These are phyloP conservation scores for Thecophora atra DNA, from an alignment of 2,888 invertebrate species.

Conservation along the genomic window DNA sequence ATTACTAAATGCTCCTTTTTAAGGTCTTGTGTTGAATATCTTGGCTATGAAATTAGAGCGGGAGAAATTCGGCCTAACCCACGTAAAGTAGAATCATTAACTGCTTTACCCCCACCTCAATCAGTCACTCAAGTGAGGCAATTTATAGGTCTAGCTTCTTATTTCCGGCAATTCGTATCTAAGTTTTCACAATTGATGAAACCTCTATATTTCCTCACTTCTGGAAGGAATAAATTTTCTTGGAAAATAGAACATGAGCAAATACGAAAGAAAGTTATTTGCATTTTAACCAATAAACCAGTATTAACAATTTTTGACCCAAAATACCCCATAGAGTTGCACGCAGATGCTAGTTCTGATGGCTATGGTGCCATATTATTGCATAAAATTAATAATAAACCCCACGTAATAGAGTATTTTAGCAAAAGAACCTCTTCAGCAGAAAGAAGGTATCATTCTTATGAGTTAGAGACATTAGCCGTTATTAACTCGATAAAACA, in stretches of 20 bases:
- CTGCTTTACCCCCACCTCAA: constrained; percentile 22
- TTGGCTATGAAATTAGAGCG: constrained; percentile 18
- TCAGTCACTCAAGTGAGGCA: constrained; percentile 14
- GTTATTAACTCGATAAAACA: constrained; percentile 44
- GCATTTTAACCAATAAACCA: background rate
- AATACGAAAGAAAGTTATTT: background rate
- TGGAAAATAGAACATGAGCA: background rate
- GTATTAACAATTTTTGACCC: background rate
- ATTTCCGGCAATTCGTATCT: constrained; percentile 32
- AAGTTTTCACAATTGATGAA: constrained; percentile 33
- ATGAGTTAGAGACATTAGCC: constrained; percentile 45
- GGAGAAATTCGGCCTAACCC: constrained; percentile 23
- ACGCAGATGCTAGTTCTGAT: background rate
- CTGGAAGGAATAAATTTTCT: constrained; percentile 1
- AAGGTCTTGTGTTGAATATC: constrained; percentile 25
- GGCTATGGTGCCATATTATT: background rate
- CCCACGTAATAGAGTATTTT: constrained; percentile 36
- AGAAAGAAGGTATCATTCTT: constrained; percentile 43
- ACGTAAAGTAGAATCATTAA: constrained; percentile 30
- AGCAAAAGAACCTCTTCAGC: constrained; percentile 36
- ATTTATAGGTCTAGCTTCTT: constrained; percentile 30
- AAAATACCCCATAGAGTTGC: background rate
- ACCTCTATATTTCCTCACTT: constrained; percentile 28
- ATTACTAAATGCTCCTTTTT: constrained; percentile 32
- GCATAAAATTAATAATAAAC: constrained; percentile 6